Evolutionary conservation across 1,140 invertebrate species (phyloP).

Genomic region (Hyposmocoma kahamanoa): DNA sequence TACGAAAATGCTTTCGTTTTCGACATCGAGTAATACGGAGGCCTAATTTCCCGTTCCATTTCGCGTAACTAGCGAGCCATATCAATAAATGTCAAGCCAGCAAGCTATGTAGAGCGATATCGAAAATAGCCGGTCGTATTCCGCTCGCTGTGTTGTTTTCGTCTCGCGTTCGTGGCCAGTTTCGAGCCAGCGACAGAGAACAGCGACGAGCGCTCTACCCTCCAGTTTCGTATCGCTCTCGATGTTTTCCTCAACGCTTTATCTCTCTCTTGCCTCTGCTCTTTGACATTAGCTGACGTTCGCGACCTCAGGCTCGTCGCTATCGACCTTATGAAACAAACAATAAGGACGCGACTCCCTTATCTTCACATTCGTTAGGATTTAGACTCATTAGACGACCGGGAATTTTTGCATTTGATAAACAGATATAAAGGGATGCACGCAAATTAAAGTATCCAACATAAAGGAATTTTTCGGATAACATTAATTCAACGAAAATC

Average conservation of each 20-base stretch:
- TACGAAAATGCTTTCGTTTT: not conserved
- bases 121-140: constrained; percentile 13
- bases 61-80: constrained; percentile 11
- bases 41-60: constrained; percentile 5
- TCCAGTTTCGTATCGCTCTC: constrained; percentile 14
- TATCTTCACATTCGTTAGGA: constrained; percentile 25
- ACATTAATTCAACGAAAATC: too few relatives aligned
- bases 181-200: not conserved
- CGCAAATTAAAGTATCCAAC: too few relatives aligned
- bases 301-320: constrained; percentile 24
- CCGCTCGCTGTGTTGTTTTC: not conserved
- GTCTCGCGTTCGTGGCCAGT: not conserved
- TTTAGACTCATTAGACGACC: constrained; percentile 60
- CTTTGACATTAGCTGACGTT: constrained; percentile 63
- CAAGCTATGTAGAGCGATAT: constrained; percentile 12
- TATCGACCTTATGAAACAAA: constrained; percentile 30
- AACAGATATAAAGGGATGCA: too few relatives aligned
- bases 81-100: constrained; percentile 7
- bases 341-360: constrained; percentile 30
- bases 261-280: constrained; percentile 55
- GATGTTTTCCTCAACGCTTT: constrained; percentile 50
- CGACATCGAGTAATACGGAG: not conserved
- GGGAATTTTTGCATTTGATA: constrained; percentile 59
- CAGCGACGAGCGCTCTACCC: not conserved
- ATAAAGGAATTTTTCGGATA: too few relatives aligned